These are phyloP conservation scores for Lutjanus campechanus DNA, from an alignment of 2,797 vertebrate genomes.

Conservation along the genomic window DNA sequence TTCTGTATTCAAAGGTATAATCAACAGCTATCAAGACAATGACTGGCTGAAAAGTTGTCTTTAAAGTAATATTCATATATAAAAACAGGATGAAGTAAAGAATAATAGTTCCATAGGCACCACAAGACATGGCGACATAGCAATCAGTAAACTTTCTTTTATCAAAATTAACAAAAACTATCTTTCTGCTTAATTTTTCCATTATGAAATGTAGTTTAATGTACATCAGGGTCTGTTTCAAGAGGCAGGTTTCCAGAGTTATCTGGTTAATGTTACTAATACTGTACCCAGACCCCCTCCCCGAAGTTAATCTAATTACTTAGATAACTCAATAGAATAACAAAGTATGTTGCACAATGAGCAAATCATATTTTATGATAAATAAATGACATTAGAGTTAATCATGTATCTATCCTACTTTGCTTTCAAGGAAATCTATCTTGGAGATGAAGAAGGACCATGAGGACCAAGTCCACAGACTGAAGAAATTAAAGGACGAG, in stretches of 20 bases:
- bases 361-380: not conserved
- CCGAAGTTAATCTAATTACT: too few species aligned
- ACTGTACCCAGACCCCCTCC: not conserved
- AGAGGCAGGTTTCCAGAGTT: not conserved
- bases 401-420: not conserved
- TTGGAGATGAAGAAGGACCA: conserved; percentile 92
- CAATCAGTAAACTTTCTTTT: not conserved
- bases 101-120: not conserved
- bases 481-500: conserved; percentile 91
- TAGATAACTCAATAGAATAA: not conserved
- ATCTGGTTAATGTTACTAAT: not conserved
- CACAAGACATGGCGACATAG: not conserved
- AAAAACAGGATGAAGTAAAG: not conserved
- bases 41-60: not conserved
- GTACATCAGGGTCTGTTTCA: conserved; percentile 4
- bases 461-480: conserved; percentile 89
- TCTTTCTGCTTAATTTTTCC: not conserved
- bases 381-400: not conserved
- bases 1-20: too few species aligned
- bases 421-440: conserved; percentile 85
- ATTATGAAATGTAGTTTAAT: not conserved
- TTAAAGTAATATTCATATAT: not conserved
- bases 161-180: not conserved
- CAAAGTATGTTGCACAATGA: not conserved
- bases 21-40: not conserved